Percentiles rank a stretch among this genome's conserved stretches.
phyloP scores from a whole-genome alignment of 2,888 invertebrate species.

The Pyrocoelia pectoralis region DNA sequence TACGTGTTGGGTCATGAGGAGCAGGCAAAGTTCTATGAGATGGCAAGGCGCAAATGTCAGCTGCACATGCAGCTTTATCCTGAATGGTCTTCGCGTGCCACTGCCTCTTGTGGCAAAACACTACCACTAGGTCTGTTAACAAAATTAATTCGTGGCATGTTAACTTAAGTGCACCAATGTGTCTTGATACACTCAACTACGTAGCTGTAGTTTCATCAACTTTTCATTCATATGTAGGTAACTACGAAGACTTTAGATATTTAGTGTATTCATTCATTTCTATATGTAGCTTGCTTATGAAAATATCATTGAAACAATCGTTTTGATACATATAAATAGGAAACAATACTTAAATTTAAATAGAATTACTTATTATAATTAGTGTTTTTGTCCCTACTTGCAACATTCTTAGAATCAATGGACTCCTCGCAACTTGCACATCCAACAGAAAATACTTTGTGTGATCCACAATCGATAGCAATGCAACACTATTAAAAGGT shows the following conservation, averaged over 20 bases:
- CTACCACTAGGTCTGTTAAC: slow-evolving; percentile 10
- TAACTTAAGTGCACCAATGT: slow-evolving; percentile 16
- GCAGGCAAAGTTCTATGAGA: slow-evolving; percentile 99
- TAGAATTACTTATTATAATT: too few species aligned
- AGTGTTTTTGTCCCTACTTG: too few species aligned
- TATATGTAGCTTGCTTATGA: background rate
- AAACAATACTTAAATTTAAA: too few species aligned
- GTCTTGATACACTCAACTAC: too few species aligned
- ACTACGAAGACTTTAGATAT: background rate
- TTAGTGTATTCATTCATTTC: background rate
- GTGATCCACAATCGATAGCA: too few species aligned
- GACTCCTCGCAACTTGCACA: too few species aligned
- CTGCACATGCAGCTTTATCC: slow-evolving; percentile 99
- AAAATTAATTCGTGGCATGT: slow-evolving; percentile 27
- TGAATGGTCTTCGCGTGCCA: slow-evolving; percentile 99
- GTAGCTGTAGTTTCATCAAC: slow-evolving; percentile 4
- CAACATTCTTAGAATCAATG: too few species aligned
- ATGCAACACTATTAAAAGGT: too few species aligned
- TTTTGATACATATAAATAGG: slow-evolving; percentile 61
- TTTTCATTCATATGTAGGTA: background rate
- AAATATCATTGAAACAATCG: background rate
- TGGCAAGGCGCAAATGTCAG: slow-evolving; percentile 98
- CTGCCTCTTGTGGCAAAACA: slow-evolving; percentile 87
- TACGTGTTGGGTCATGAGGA: slow-evolving; percentile 99
- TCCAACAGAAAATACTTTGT: too few species aligned